Evolutionary conservation across 2,888 invertebrate genomes (phyloP).

Genomic region (Meiosimyza platycephala): DNA sequence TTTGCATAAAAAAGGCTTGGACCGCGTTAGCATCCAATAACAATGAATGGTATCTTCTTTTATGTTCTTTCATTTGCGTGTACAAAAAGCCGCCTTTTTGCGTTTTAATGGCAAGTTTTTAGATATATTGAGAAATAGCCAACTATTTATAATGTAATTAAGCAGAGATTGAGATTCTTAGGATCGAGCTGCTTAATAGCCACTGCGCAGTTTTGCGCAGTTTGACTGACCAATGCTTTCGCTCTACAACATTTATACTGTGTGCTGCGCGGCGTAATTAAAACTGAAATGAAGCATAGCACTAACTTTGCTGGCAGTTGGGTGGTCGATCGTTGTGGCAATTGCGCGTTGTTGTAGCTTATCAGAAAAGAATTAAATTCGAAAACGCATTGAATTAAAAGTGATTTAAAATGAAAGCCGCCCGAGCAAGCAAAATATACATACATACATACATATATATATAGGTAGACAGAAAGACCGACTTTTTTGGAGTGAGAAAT

Average conservation of each 20-base stretch:
- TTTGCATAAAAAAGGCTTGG: no score
- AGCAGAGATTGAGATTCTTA: background rate
- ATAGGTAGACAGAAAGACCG: no score
- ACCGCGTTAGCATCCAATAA: no score
- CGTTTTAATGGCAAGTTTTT: background rate
- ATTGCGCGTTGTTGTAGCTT: constrained; percentile 29
- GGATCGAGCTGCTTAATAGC: background rate
- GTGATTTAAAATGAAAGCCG: constrained; percentile 59
- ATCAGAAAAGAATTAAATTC: constrained; percentile 43
- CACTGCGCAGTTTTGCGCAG: background rate
- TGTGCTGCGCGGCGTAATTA: constrained; percentile 5
- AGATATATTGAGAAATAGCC: background rate
- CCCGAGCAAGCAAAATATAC: background rate
- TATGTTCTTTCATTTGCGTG: background rate
- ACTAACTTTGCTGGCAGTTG: background rate
- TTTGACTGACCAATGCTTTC: no score
- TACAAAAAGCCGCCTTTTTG: background rate
- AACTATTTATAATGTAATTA: constrained; percentile 28
- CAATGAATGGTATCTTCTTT: background rate
- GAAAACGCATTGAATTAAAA: constrained; percentile 47
- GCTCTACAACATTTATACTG: no score
- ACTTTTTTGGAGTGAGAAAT: no score
- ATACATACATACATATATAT: background rate
- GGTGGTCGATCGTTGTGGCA: constrained; percentile 22
- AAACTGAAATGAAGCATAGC: constrained; percentile 15